Percentiles rank a stretch among this genome's conserved stretches.
phyloP scores from a whole-genome alignment of 2,888 invertebrate genomes.

The Hemicrepidius hirtus region DNA sequence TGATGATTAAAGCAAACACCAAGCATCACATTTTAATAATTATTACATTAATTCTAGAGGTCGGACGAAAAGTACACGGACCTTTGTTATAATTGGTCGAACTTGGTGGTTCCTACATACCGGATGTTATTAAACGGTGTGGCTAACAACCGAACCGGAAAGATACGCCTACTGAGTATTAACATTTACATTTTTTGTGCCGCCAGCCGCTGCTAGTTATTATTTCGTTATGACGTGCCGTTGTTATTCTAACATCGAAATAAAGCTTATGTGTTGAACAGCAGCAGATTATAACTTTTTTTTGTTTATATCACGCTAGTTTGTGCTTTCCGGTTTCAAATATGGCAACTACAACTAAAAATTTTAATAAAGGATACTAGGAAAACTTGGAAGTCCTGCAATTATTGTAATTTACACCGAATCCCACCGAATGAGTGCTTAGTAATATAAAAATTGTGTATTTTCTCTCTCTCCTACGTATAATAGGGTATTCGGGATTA shows the following conservation, averaged over 20 bases:
- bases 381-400: too few species aligned
- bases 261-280: neutral
- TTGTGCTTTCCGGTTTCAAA: neutral
- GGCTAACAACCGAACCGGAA: conserved; percentile 43
- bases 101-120: conserved; percentile 31
- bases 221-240: conserved; percentile 17
- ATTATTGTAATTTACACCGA: too few species aligned
- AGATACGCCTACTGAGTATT: conserved; percentile 42
- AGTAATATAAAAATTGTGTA: too few species aligned
- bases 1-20: conserved; percentile 21
- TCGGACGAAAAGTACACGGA: conserved; percentile 28
- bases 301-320: neutral
- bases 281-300: neutral
- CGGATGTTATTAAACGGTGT: conserved; percentile 43
- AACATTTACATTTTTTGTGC: conserved; percentile 37
- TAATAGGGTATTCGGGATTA: too few species aligned
- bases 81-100: conserved; percentile 33
- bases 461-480: too few species aligned
- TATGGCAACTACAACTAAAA: neutral
- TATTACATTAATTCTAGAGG: conserved; percentile 25
- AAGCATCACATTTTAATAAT: conserved; percentile 29
- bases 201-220: conserved; percentile 7
- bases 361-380: too few species aligned
- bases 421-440: too few species aligned
- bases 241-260: conserved; percentile 5